A percentile compares a stretch with the other conserved stretches of the same genome.
These are phyloP conservation scores for Coccyzus lansbergi DNA, from an alignment of 2,797 vertebrate genomes.

Conservation along the genomic window DNA sequence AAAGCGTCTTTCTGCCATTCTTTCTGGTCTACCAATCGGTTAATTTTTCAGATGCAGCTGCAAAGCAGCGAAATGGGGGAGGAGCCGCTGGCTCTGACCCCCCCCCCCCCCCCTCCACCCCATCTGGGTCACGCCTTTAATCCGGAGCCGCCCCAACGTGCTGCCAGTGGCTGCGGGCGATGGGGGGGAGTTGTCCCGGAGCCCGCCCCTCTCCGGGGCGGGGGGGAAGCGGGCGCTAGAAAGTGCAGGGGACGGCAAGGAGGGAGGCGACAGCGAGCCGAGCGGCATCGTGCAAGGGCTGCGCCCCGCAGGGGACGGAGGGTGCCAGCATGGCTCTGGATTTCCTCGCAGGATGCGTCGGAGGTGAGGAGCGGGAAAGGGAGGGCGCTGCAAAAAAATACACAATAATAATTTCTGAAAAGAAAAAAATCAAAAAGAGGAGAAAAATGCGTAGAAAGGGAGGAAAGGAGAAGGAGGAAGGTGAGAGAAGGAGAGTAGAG, in stretches of 20 bases:
- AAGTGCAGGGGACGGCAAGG: not conserved
- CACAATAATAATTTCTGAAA: not conserved
- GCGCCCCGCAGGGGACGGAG: not conserved
- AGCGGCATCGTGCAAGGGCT: not conserved
- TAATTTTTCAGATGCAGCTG: too few relatives aligned
- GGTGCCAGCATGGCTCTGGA: conserved; percentile 85
- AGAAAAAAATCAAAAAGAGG: too few relatives aligned
- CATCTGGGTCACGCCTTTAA: not conserved
- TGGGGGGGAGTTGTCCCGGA: conserved; percentile 70
- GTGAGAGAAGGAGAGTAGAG: too few relatives aligned
- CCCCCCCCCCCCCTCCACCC: not conserved
- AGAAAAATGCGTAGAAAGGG: too few relatives aligned
- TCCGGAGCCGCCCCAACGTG: not conserved
- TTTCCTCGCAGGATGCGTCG: conserved; percentile 91
- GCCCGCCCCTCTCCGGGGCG: not conserved
- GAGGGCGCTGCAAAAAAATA: not conserved
- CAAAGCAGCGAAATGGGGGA: too few relatives aligned
- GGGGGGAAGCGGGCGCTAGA: not conserved
- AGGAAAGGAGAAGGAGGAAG: too few relatives aligned
- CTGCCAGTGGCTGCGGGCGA: conserved; percentile 46
- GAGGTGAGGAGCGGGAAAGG: conserved; percentile 82
- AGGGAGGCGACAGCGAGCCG: not conserved
- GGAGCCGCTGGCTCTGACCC: not conserved
- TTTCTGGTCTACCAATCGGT: not conserved
- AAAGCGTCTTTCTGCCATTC: not conserved